Percentiles rank a stretch among this genome's conserved stretches.
Evolutionary conservation across 2,797 vertebrate genomes (phyloP).

Genomic region (Premnoplex brunnescens): DNA sequence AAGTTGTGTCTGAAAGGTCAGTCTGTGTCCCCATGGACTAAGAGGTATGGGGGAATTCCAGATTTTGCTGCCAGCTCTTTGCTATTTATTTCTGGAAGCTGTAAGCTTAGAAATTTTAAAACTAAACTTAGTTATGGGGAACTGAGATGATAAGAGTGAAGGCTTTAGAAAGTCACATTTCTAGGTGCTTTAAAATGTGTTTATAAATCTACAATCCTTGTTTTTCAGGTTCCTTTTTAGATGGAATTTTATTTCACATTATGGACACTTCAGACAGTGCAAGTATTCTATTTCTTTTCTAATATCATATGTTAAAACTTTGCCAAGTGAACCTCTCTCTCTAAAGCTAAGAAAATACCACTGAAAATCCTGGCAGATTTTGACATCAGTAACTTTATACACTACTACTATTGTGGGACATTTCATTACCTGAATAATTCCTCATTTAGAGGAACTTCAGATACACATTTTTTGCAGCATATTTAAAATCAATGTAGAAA

Average conservation of each 20-base stretch:
- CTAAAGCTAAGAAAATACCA: background rate
- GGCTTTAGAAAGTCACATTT: background rate
- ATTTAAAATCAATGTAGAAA: background rate
- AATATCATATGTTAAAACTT: background rate
- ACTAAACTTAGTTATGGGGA: background rate
- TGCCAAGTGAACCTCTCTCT: background rate
- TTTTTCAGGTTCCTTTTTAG: background rate
- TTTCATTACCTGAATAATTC: background rate
- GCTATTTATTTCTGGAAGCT: slow-evolving; percentile 10
- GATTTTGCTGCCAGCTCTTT: background rate
- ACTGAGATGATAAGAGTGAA: background rate
- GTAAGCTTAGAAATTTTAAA: background rate
- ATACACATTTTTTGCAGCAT: background rate
- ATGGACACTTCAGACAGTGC: background rate
- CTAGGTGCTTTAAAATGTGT: background rate
- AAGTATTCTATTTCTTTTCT: background rate
- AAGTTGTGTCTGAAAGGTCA: background rate
- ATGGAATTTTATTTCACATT: background rate
- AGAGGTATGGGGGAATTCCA: background rate
- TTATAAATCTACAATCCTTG: background rate
- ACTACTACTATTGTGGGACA: background rate
- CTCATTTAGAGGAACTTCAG: background rate
- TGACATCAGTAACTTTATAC: background rate
- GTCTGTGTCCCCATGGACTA: background rate
- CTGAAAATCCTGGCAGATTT: background rate